These are phyloP conservation scores for Cygnus atratus DNA, from an alignment of 2,113 vertebrate genomes.

Conservation along the genomic window DNA sequence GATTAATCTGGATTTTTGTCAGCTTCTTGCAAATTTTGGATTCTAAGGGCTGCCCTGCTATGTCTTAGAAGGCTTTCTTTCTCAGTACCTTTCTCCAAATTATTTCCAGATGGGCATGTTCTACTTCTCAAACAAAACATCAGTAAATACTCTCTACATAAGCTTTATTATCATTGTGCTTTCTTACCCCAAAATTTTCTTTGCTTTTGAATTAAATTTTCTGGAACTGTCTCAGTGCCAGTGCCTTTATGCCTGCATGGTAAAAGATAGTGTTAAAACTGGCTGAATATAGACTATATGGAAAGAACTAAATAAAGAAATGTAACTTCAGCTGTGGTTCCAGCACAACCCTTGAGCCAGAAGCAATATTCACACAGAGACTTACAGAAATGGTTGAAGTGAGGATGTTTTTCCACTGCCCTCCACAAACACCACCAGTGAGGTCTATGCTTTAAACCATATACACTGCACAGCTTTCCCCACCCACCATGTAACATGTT, in stretches of 20 bases:
- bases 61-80: constrained; percentile 23
- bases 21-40: not conserved
- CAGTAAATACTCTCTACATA: not conserved
- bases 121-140: constrained; percentile 13
- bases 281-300: not conserved
- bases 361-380: not conserved
- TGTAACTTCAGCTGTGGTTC: not conserved
- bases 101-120: constrained; percentile 26
- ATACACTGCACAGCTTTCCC: not conserved
- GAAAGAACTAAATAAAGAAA: not conserved
- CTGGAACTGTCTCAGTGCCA: not conserved
- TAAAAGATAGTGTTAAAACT: not conserved
- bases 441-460: not conserved
- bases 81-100: not conserved
- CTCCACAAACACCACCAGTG: not conserved
- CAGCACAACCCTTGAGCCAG: not conserved
- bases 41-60: not conserved
- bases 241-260: not conserved
- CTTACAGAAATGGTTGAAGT: not conserved
- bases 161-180: not conserved
- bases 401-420: not conserved
- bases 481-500: not conserved
- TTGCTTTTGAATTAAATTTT: not conserved
- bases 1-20: constrained; percentile 39
- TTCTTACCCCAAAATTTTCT: not conserved